Evolutionary conservation across 2,797 vertebrate genomes (phyloP).

Genomic region (Gobio occitaniae): DNA sequence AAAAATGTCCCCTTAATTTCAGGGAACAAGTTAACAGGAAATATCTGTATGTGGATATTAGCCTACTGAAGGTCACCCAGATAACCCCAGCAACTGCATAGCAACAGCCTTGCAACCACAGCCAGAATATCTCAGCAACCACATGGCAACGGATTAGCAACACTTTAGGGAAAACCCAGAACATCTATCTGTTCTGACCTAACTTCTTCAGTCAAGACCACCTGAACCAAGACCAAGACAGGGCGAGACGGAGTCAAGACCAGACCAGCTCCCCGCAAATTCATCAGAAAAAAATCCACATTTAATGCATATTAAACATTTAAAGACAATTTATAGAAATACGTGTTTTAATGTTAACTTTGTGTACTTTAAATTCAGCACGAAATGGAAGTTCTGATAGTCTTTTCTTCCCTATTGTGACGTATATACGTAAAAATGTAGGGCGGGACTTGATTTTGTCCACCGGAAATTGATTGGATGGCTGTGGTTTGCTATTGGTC

Average conservation of each 20-base stretch:
- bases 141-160: too few relatives aligned
- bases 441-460: not conserved
- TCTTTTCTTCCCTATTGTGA: not conserved
- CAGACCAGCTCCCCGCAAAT: not conserved
- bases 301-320: not conserved
- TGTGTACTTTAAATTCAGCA: not conserved
- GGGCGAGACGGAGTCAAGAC: not conserved
- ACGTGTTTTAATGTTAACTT: not conserved
- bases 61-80: too few relatives aligned
- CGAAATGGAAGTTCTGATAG: not conserved
- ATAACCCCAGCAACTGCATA: too few relatives aligned
- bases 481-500: not conserved
- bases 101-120: too few relatives aligned
- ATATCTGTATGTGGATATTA: too few relatives aligned
- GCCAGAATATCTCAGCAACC: too few relatives aligned
- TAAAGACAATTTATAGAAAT: not conserved
- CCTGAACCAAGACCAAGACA: too few relatives aligned
- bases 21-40: too few relatives aligned
- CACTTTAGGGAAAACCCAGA: too few relatives aligned
- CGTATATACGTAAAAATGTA: not conserved
- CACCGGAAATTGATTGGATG: not conserved
- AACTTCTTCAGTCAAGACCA: too few relatives aligned
- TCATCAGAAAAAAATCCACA: not conserved
- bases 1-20: too few relatives aligned
- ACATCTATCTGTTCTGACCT: too few relatives aligned